Evolutionary conservation across 2,113 vertebrate genomes (phyloP).

Genomic region (Silurus glanis): DNA sequence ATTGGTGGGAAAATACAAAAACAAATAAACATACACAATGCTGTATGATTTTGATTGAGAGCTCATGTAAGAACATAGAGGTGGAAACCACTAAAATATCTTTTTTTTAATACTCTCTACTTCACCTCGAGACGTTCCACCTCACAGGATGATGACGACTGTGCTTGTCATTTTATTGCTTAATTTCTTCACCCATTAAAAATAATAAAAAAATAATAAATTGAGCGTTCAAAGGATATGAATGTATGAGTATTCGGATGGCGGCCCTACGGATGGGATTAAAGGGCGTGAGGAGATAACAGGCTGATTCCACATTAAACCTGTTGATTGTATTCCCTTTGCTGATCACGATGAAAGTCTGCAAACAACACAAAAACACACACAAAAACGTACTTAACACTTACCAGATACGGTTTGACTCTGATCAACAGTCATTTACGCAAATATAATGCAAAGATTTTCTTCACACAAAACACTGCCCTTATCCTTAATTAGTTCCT

Average conservation of each 20-base stretch:
- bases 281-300: slow-evolving; percentile 86
- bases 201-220: no score
- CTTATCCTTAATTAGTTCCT: background rate
- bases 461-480: background rate
- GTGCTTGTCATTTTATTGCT: no score
- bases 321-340: slow-evolving; percentile 90
- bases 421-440: background rate
- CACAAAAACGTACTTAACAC: no score
- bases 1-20: no score
- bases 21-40: no score
- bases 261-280: slow-evolving; percentile 73
- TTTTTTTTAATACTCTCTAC: no score
- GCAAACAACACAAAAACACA: slow-evolving; percentile 50
- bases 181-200: no score
- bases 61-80: no score
- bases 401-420: background rate
- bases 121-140: no score
- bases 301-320: slow-evolving; percentile 85
- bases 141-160: no score
- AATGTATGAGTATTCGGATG: slow-evolving; percentile 90
- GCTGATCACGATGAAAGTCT: slow-evolving; percentile 93
- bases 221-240: slow-evolving; percentile 84
- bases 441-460: background rate
- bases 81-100: no score
- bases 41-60: no score